A percentile compares a stretch with the other conserved stretches of the same genome.
These are phyloP conservation scores for Mola mola DNA, from an alignment of 2,113 vertebrate genomes.

Conservation along the genomic window DNA sequence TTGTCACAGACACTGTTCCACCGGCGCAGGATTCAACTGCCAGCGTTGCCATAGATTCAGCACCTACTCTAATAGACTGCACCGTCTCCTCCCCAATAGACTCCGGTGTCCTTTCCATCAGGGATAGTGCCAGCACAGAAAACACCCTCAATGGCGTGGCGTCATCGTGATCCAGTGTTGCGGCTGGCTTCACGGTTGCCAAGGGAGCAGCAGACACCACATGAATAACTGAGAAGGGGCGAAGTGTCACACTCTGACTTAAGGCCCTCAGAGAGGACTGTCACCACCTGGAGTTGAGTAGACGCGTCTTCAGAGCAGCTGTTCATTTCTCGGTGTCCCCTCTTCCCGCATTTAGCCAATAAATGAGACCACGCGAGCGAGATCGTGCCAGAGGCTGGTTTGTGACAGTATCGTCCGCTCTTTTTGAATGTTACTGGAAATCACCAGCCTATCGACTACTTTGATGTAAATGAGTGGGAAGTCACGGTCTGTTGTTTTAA, in stretches of 20 bases:
- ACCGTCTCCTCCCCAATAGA: constrained; percentile 80
- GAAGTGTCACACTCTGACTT: constrained; percentile 27
- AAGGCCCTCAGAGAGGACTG: constrained; percentile 43
- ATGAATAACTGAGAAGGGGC: constrained; percentile 6
- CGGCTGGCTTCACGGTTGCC: constrained; percentile 40
- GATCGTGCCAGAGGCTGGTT: constrained; percentile 62
- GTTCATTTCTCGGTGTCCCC: constrained; percentile 29
- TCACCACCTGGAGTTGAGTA: constrained; percentile 42
- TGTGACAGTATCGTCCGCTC: constrained; percentile 49
- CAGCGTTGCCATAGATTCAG: constrained; percentile 43
- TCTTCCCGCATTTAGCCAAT: constrained; percentile 57
- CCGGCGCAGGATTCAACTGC: constrained; percentile 24
- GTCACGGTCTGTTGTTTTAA: constrained; percentile 61
- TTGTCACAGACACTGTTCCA: constrained; percentile 47
- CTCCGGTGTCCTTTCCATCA: constrained; percentile 66
- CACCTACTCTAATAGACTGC: constrained; percentile 57
- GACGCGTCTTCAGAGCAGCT: constrained; percentile 41
- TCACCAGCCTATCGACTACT: constrained; percentile 74
- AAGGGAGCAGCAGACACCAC: constrained; percentile 34
- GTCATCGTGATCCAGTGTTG: constrained; percentile 75
- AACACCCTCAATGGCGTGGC: constrained; percentile 84
- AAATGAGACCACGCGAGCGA: constrained; percentile 48
- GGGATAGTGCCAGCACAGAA: constrained; percentile 80
- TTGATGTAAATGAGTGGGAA: constrained; percentile 53
- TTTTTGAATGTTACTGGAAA: constrained; percentile 71